These are phyloP conservation scores for Lasius fuliginosus DNA, from an alignment of 2,888 invertebrate species.

Conservation along the genomic window DNA sequence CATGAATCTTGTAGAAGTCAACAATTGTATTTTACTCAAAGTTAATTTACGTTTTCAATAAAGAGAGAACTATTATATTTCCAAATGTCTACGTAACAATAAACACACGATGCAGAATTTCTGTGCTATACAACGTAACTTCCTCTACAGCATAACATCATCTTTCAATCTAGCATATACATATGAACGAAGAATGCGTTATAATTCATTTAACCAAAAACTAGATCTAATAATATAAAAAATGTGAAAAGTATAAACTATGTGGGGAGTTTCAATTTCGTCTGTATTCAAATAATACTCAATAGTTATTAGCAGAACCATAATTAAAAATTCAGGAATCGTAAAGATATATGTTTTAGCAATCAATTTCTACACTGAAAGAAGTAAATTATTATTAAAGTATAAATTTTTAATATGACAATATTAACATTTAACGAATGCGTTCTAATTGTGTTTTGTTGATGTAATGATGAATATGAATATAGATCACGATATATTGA, in stretches of 20 bases:
- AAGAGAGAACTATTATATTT: background rate
- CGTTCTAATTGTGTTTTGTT: background rate
- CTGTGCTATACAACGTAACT: background rate
- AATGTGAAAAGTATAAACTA: background rate
- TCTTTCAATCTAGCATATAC: background rate
- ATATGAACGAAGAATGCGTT: too few species aligned
- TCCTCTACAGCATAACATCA: background rate
- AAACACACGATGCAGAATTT: background rate
- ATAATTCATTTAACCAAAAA: background rate
- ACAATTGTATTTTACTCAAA: slow-evolving; percentile 22
- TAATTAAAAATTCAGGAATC: slow-evolving; percentile 10
- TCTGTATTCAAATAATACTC: background rate
- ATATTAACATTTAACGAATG: background rate
- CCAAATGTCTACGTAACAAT: background rate
- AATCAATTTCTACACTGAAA: background rate
- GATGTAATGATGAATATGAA: background rate
- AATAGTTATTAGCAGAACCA: background rate
- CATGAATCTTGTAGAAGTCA: background rate
- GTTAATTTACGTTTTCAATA: slow-evolving; percentile 22
- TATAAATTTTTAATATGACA: background rate
- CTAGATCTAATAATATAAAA: background rate
- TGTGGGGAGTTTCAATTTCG: background rate
- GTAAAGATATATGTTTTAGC: background rate
- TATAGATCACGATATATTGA: background rate
- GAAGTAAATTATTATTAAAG: background rate